phyloP scores from a whole-genome alignment of 2,888 invertebrate genomes.

The Alentia gelatinosa region DNA sequence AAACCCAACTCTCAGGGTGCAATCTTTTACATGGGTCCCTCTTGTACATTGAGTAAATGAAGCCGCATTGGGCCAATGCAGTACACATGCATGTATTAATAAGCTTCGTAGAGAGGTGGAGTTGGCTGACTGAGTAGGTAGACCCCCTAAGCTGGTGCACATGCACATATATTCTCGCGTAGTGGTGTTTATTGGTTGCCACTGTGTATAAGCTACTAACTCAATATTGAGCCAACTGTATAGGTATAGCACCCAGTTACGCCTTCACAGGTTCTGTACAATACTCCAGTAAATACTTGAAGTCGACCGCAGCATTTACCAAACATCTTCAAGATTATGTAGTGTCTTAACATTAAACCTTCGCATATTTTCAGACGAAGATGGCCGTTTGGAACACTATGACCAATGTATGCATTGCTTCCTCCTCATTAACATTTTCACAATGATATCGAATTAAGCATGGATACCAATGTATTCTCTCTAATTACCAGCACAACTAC shows the following conservation, averaged over 20 bases:
- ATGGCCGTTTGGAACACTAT: not conserved
- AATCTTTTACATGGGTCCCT: too few species aligned
- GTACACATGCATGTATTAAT: too few species aligned
- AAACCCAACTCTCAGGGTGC: too few species aligned
- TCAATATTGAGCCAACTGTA: not conserved
- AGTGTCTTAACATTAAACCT: not conserved
- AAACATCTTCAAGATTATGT: not conserved
- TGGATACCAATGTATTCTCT: too few species aligned
- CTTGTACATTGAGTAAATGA: too few species aligned
- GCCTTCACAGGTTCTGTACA: not conserved
- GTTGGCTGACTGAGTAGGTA: not conserved
- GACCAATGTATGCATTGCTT: not conserved
- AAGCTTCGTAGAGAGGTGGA: not conserved
- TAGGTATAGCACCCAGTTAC: not conserved
- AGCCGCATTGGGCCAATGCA: too few species aligned
- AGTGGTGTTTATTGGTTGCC: not conserved
- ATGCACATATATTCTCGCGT: not conserved
- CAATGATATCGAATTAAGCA: too few species aligned
- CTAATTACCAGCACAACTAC: too few species aligned
- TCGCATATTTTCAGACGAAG: not conserved
- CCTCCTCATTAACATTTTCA: not conserved
- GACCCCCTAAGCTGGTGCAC: not conserved
- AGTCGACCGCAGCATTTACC: not conserved
- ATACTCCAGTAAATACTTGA: too few species aligned
- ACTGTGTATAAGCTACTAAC: not conserved